Evolutionary conservation across 1,140 invertebrate genomes (phyloP).

Genomic region (Tetragonula clypearis): DNA sequence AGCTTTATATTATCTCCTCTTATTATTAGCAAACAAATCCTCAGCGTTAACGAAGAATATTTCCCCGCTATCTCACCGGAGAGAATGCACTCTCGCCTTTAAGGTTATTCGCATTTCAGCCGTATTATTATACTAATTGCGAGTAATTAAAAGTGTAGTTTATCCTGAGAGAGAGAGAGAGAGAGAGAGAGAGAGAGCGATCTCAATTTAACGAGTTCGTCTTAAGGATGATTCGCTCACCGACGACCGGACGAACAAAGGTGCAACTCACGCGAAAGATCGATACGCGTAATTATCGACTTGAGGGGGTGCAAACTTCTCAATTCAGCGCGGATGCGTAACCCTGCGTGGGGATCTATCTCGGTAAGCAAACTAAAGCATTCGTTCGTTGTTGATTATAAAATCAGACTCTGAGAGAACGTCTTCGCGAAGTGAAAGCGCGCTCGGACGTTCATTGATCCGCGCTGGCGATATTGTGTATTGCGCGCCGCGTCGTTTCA

Average conservation of each 20-base stretch:
- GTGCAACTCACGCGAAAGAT: conserved; percentile 34
- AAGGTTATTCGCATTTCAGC: neutral
- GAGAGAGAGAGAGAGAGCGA: neutral
- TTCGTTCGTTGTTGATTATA: conserved; percentile 1
- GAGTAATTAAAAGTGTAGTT: conserved; percentile 40
- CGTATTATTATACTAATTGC: conserved; percentile 14
- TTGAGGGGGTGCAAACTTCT: conserved; percentile 21
- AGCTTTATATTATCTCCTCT: neutral
- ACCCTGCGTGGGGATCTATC: conserved; percentile 17
- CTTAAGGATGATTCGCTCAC: neutral
- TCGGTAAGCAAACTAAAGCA: neutral
- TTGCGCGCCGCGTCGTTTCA: neutral
- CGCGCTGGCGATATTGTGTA: neutral
- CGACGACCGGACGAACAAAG: conserved; percentile 33
- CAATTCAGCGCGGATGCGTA: conserved; percentile 48
- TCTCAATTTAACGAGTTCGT: conserved; percentile 40
- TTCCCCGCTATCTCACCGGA: neutral
- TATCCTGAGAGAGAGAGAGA: neutral
- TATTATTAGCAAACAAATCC: neutral
- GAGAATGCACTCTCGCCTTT: neutral
- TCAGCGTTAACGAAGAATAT: neutral
- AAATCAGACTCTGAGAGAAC: conserved; percentile 9
- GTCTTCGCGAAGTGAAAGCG: conserved; percentile 21
- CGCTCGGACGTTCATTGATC: conserved; percentile 13
- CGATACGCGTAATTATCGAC: conserved; percentile 51